Evolutionary conservation across 2,113 vertebrate species (phyloP), one percentile per base, ranked within the genome.

Genomic region (Phocoena phocoena): DNA sequence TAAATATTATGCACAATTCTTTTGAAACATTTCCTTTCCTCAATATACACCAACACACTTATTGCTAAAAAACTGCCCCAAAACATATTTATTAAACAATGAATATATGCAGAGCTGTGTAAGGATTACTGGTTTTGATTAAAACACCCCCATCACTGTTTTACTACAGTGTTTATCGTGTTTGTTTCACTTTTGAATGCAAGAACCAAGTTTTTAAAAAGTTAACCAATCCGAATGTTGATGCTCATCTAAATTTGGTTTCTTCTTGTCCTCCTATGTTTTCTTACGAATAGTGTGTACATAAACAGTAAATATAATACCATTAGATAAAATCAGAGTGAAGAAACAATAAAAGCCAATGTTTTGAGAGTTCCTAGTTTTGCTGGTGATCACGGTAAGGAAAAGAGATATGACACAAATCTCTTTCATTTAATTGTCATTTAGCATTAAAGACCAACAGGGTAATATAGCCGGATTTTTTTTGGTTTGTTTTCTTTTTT

Each of bases 1-100:
- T 62, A 88, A 77, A 15, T 90, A 91, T 53, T 36, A 14, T 9
- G 4, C 36, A 67, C 25, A 93, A 73, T 67, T 41, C 28, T 93
- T 53, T 71, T 26, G 60, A 94, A 84, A 74, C 12, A 84, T 62
- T 60, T 90, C 17, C 38, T 90, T 47, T 83, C 63, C 23, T 41
- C 20, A 62, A 3, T 47, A 53, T 67, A 83, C 8, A 60, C n/a
- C 74, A 93, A 76, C 13, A 77, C 44, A 77, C 8, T 28, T 65
- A 58, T 50, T 63, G 55, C 60, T 94, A 44, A 95, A 62, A 84
- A 33, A 20, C 53, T 71, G 13, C 25, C 36, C 55, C 0, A 14
- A 74, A 73, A 23, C 50, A 14, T 92, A 80, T 15, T 93, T 93
- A 70, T 36, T 88, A 88, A 95, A 85, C 41, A 91, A 85, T 36